Base-by-base conservation (phyloP, 2,113 vertebrate genomes). In the Hydrolagus affinis region DNA sequence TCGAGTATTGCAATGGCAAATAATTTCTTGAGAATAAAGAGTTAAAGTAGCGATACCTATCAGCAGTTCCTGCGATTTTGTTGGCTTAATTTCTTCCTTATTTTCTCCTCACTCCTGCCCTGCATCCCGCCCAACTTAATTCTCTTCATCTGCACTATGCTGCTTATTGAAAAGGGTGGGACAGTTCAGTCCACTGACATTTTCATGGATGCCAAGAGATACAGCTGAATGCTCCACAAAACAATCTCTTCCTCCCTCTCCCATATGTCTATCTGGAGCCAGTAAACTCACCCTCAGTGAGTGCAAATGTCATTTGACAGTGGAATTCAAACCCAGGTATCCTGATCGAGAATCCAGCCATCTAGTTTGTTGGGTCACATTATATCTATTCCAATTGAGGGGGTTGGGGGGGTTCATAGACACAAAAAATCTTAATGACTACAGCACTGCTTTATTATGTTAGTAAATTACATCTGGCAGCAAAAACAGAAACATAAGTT, bases 101-200 rank as follows among this genome's bases (percentile, higher is more conserved):
- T 83, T 64, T 23, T 83, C 77, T 83, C 72, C 23, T 72, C 85
- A 66, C 59, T 30, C 71, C 44, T 44, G 59, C 17, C 74, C 32
- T 77, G 12, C 28, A 77, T 77, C 12, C 74, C 19, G n/a, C 57
- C 19, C 74, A 28, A 28, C 44, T 75, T 86, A 86, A 66, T 64
- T 75, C 85, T 21, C 85, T 76, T 32, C 85, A 86, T 76, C 73
- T 62, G 75, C 73, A 73, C 59, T 62, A 60, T 60, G 25, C n/a
- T 62, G n/a, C 56, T 32, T 60, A 76, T 60, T 66, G 32, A 14
- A 68, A 19, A 30, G 73, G 85, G 56, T 28, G 71, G 70, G 28
- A 66, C 70, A 76, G 59, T 32, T 44, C 71, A 86, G 73, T 62
- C 78, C 78, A 83, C 59, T 83, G 78, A 83, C 78, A 83, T 83